Percentiles rank a stretch among this genome's conserved stretches.
Conservation (phyloP, 2,797 vertebrate genomes). For the Thalassophryne amazonica region DNA sequence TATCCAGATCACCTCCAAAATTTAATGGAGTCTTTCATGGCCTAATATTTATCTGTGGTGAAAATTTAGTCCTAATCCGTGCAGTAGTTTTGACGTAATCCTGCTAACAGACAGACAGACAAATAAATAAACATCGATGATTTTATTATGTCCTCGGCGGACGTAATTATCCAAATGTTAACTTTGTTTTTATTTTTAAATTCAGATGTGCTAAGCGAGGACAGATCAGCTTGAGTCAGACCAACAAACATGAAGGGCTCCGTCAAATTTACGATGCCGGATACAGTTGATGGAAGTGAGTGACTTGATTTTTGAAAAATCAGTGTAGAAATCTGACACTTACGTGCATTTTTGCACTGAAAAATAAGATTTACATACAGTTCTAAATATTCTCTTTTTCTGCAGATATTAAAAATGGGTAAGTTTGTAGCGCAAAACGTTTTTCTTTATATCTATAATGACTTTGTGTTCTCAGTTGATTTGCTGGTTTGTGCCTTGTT, state of each 20-base stretch:
- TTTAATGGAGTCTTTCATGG: no score
- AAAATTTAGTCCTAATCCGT: no score
- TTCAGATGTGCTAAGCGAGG: neutral
- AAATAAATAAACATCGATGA: no score
- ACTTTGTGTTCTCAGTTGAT: no score
- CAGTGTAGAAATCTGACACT: neutral
- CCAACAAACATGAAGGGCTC: conserved; percentile 47
- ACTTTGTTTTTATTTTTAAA: neutral
- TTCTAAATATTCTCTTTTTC: conserved; percentile 5
- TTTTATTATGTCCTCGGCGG: no score
- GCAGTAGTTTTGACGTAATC: no score
- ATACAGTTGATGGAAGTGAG: conserved; percentile 24
- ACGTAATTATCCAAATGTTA: neutral
- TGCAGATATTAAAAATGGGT: conserved; percentile 40
- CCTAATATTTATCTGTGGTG: no score
- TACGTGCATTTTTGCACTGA: neutral
- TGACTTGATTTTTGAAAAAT: neutral
- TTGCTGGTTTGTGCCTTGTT: no score
- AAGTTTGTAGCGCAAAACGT: conserved; percentile 10
- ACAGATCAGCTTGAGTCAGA: neutral
- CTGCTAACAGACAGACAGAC: no score
- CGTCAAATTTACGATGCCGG: neutral
- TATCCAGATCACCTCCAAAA: no score
- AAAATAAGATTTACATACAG: neutral
- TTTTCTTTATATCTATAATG: no score